A percentile compares a stretch with the other conserved stretches of the same genome.
These are phyloP conservation scores for Eulemur coronatus DNA, from an alignment of 2,797 vertebrate genomes.

Conservation along the genomic window DNA sequence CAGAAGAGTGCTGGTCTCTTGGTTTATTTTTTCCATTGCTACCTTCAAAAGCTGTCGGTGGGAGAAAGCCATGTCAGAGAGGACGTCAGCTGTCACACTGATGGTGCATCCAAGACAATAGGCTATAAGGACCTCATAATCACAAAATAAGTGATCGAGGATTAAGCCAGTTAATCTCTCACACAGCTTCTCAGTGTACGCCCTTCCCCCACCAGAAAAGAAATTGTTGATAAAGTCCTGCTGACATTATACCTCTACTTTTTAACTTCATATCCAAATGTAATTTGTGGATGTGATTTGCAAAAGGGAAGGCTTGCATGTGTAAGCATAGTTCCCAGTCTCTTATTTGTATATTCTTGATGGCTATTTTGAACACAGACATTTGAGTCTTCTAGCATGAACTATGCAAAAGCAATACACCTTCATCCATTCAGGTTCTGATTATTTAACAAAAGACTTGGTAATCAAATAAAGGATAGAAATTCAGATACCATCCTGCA, in stretches of 20 bases:
- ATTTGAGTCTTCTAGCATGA: not conserved
- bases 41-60: not conserved
- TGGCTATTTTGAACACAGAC: not conserved
- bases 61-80: not conserved
- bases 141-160: not conserved
- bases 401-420: not conserved
- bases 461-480: not conserved
- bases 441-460: not conserved
- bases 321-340: not conserved
- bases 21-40: not conserved
- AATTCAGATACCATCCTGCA: rapidly evolving
- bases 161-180: not conserved
- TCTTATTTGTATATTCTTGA: not conserved
- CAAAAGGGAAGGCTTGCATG: not conserved
- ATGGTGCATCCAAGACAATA: not conserved
- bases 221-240: not conserved
- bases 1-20: not conserved
- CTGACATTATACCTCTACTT: not conserved
- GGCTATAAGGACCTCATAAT: not conserved
- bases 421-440: not conserved
- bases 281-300: not conserved
- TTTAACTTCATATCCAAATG: not conserved
- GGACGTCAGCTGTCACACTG: not conserved
- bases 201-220: not conserved
- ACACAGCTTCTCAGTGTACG: not conserved